Evolutionary conservation across 2,888 invertebrate genomes (phyloP).

Genomic region (Drosophila nr. medialis): DNA sequence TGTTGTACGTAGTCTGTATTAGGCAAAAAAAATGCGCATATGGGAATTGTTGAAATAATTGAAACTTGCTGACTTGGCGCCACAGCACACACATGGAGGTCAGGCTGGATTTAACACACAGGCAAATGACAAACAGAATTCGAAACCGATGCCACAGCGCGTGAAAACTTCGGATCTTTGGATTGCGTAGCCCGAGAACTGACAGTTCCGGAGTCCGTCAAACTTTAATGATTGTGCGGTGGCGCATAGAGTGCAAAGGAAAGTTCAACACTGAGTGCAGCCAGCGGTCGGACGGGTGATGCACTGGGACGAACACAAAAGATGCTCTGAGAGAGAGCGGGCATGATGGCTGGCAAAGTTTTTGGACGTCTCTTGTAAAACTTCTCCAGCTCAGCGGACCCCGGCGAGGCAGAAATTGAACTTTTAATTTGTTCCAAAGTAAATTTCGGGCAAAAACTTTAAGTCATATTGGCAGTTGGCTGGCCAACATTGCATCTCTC

Average conservation of each 20-base stretch:
- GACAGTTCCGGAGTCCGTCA: slow-evolving; percentile 53
- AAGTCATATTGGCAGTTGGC: slow-evolving; percentile 61
- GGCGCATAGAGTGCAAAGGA: slow-evolving; percentile 71
- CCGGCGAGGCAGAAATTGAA: slow-evolving; percentile 63
- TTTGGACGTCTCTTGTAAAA: slow-evolving; percentile 66
- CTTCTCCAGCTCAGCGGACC: slow-evolving; percentile 72
- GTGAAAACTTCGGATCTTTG: slow-evolving; percentile 51
- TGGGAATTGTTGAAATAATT: slow-evolving; percentile 57
- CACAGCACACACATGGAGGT: slow-evolving; percentile 40
- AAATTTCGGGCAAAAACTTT: slow-evolving; percentile 68
- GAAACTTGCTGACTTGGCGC: slow-evolving; percentile 49
- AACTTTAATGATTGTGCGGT: slow-evolving; percentile 79
- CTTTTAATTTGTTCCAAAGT: slow-evolving; percentile 77
- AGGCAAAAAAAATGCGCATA: slow-evolving; percentile 29
- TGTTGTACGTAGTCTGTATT: not conserved
- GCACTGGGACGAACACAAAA: slow-evolving; percentile 41
- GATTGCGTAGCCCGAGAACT: slow-evolving; percentile 12
- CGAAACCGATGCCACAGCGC: slow-evolving; percentile 33
- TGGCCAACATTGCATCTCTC: slow-evolving; percentile 15
- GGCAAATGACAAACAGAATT: slow-evolving; percentile 66
- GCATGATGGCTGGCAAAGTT: slow-evolving; percentile 50
- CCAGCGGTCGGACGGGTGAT: not conserved
- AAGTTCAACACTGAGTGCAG: slow-evolving; percentile 71
- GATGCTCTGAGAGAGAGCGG: slow-evolving; percentile 20
- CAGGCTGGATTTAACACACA: slow-evolving; percentile 14